Conservation (phyloP, 2,113 vertebrate genomes). For the Abramis brama region DNA sequence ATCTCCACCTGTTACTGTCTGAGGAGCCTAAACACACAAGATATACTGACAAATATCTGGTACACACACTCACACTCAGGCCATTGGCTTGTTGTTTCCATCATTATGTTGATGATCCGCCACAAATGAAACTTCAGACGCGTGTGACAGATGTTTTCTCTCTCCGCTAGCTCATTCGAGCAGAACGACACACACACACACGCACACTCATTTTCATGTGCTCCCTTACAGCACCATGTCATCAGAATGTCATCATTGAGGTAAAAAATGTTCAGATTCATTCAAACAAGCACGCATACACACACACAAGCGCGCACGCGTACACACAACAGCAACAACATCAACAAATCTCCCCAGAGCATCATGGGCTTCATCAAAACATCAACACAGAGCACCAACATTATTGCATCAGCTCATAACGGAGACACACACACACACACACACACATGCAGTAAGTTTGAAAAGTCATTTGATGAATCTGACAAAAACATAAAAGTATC, state of each 20-base stretch:
- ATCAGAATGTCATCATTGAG: conserved; percentile 24
- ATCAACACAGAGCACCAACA: conserved; percentile 10
- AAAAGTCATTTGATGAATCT: background rate
- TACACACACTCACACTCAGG: background rate
- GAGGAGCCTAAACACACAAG: conserved; percentile 53
- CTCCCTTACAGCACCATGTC: conserved; percentile 14
- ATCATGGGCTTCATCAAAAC: conserved; percentile 20
- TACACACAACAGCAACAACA: background rate
- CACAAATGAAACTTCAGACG: conserved; percentile 70
- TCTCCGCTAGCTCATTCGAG: conserved; percentile 23
- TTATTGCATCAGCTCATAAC: background rate
- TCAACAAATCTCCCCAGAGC: conserved; percentile 30
- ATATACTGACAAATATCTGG: conserved; percentile 20
- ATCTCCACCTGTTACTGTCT: conserved; percentile 74
- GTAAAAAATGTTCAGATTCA: conserved; percentile 23
- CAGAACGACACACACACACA: conserved; percentile 15
- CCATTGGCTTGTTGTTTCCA: conserved; percentile 63
- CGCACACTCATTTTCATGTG: conserved; percentile 21
- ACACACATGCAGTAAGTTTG: background rate
- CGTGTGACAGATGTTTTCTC: conserved; percentile 69
- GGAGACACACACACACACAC: background rate
- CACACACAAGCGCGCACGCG: background rate
- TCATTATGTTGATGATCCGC: conserved; percentile 76
- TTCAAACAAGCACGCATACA: background rate
- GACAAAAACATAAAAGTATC: background rate